A percentile compares a stretch with the other conserved stretches of the same genome.
Evolutionary conservation across 2,888 invertebrate species (phyloP).

Genomic region (Baronia brevicornis): DNA sequence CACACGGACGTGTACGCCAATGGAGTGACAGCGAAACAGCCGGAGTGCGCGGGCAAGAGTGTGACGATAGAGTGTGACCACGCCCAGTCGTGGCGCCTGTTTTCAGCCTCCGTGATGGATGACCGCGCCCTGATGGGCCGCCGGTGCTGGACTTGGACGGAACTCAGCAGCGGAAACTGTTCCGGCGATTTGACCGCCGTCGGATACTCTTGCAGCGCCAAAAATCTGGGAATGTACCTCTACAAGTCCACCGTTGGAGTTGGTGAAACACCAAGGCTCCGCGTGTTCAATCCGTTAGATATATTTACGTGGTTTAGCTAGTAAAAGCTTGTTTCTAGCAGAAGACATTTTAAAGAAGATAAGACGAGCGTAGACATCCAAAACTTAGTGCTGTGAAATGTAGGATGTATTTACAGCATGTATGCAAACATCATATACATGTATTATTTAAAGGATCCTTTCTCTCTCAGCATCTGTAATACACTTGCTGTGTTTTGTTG

Average conservation of each 20-base stretch:
- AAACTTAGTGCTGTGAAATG: no score
- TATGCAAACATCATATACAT: no score
- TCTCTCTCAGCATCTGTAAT: no score
- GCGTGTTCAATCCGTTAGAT: slow-evolving; percentile 39
- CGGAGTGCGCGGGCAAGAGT: slow-evolving; percentile 42
- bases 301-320: slow-evolving; percentile 22
- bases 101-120: slow-evolving; percentile 38
- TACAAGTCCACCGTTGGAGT: slow-evolving; percentile 33
- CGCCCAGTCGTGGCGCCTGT: slow-evolving; percentile 52
- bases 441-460: no score
- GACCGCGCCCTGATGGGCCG: slow-evolving; percentile 32
- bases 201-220: slow-evolving; percentile 38
- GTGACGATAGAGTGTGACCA: slow-evolving; percentile 57
- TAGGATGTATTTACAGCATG: no score
- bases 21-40: slow-evolving; percentile 47
- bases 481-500: no score
- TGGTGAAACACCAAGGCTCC: slow-evolving; percentile 23
- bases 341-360: no score
- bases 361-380: no score
- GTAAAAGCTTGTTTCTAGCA: slow-evolving; percentile 15
- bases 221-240: slow-evolving; percentile 42
- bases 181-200: slow-evolving; percentile 35
- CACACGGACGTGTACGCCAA: slow-evolving; percentile 61
- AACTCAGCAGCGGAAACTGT: slow-evolving; percentile 36
- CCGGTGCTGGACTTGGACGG: slow-evolving; percentile 39